Conservation (phyloP, 2,797 vertebrate genomes). For the Sebastes iracundus region DNA sequence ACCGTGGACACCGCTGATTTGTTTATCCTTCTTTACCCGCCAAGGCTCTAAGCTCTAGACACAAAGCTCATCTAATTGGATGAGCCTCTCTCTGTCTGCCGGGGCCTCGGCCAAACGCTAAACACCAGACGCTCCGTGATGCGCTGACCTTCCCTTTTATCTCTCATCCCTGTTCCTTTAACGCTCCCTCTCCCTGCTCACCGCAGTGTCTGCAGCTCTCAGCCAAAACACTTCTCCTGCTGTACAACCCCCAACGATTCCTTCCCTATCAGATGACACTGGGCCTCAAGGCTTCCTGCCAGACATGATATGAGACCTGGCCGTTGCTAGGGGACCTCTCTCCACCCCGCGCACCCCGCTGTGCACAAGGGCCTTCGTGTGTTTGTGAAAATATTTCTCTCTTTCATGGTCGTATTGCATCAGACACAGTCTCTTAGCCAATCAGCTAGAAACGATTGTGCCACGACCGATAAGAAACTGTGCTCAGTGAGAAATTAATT, state of each 20-base stretch:
- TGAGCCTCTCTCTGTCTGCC: conserved; percentile 47
- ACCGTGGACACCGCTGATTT: conserved; percentile 19
- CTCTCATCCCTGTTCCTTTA: conserved; percentile 45
- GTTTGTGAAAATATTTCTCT: conserved; percentile 48
- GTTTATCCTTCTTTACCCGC: conserved; percentile 55
- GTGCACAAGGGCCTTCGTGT: conserved; percentile 22
- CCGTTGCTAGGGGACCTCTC: conserved; percentile 65
- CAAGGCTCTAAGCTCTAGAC: conserved; percentile 49
- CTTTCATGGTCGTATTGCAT: conserved; percentile 26
- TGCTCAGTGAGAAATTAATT: not conserved
- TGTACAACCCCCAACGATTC: conserved; percentile 31
- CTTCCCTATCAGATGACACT: conserved; percentile 76
- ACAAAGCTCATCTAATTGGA: conserved; percentile 75
- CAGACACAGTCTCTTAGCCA: conserved; percentile 3
- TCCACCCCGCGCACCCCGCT: conserved; percentile 38
- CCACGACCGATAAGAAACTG: not conserved
- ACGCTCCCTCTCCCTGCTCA: conserved; percentile 33
- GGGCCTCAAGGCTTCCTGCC: conserved; percentile 72
- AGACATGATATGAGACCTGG: conserved; percentile 72
- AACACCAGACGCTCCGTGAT: conserved; percentile 41
- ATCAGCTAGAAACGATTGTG: conserved; percentile 18
- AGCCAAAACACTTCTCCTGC: conserved; percentile 66
- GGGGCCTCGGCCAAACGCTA: conserved; percentile 30
- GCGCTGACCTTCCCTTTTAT: conserved; percentile 69
- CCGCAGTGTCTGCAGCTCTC: conserved; percentile 27